A percentile compares a stretch with the other conserved stretches of the same genome.
These are phyloP conservation scores for Tetragonula clypearis DNA, from an alignment of 1,140 invertebrate genomes.

Conservation along the genomic window DNA sequence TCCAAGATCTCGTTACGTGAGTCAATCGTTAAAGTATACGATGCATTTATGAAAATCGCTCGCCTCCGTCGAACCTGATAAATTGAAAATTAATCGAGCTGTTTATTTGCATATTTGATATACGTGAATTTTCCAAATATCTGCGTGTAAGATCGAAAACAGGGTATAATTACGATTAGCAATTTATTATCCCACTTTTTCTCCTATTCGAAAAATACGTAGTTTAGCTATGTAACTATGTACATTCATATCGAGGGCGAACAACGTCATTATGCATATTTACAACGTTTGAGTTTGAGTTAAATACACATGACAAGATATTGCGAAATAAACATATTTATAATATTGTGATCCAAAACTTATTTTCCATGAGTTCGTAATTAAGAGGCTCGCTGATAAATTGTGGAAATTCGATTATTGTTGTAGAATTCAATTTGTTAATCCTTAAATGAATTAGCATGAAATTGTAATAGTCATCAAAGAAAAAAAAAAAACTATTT, in stretches of 20 bases:
- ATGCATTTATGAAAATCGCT: conserved; percentile 11
- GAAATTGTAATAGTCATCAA: no score
- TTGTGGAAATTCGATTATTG: not conserved
- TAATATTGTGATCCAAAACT: not conserved
- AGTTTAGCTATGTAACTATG: not conserved
- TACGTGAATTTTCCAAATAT: not conserved
- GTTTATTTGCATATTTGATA: not conserved
- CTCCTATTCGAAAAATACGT: not conserved
- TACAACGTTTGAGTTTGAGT: not conserved
- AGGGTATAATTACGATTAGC: not conserved
- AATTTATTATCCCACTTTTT: conserved; percentile 9
- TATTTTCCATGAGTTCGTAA: no score
- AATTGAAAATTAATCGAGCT: not conserved
- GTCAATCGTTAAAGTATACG: conserved; percentile 21
- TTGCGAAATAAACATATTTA: not conserved
- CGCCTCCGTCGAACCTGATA: not conserved
- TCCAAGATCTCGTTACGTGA: conserved; percentile 34
- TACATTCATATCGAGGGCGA: conserved; percentile 28
- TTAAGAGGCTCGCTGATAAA: not conserved
- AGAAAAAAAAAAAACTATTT: not conserved
- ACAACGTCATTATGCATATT: conserved; percentile 38
- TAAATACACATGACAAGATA: not conserved
- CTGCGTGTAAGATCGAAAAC: not conserved
- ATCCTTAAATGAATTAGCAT: no score
- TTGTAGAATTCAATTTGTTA: no score